Percentiles rank a stretch among this genome's conserved stretches.
Evolutionary conservation across 2,888 invertebrate species (phyloP).

Genomic region (Uloborus plumipes): DNA sequence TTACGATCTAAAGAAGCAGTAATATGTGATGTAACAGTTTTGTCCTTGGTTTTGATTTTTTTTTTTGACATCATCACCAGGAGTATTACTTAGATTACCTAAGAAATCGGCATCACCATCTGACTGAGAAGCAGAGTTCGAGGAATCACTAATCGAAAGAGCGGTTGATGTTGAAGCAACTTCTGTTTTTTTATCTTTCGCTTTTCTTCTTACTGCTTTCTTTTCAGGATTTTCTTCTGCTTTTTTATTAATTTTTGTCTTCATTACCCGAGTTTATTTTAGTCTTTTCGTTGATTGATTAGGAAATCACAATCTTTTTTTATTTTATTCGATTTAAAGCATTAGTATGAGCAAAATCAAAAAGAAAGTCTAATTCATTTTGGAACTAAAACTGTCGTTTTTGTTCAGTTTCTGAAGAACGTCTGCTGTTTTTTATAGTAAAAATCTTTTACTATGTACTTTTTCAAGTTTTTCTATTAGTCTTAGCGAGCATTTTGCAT

Average conservation of each 20-base stretch:
- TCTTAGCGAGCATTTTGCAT: too few species aligned
- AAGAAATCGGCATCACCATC: neutral
- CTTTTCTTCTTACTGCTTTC: neutral
- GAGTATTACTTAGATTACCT: neutral
- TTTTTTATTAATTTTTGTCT: slow-evolving; percentile 6
- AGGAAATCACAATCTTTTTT: too few species aligned
- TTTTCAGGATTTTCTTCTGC: neutral
- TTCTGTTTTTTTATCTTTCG: neutral
- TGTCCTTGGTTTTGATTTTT: neutral
- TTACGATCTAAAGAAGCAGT: too few species aligned
- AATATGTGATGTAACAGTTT: neutral
- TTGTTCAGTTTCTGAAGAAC: too few species aligned
- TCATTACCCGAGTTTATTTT: slow-evolving; percentile 1
- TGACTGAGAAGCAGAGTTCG: slow-evolving; percentile 3
- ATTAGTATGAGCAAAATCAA: too few species aligned
- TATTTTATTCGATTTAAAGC: too few species aligned
- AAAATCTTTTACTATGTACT: too few species aligned
- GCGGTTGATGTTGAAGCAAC: neutral
- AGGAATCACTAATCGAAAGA: neutral
- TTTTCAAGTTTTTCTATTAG: too few species aligned
- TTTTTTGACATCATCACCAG: neutral
- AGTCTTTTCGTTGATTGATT: too few species aligned
- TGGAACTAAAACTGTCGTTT: too few species aligned
- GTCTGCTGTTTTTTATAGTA: too few species aligned
- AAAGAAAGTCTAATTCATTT: too few species aligned